A percentile compares a stretch with the other conserved stretches of the same genome.
Evolutionary conservation across 2,113 vertebrate genomes (phyloP).

Genomic region (Saccopteryx leptura): DNA sequence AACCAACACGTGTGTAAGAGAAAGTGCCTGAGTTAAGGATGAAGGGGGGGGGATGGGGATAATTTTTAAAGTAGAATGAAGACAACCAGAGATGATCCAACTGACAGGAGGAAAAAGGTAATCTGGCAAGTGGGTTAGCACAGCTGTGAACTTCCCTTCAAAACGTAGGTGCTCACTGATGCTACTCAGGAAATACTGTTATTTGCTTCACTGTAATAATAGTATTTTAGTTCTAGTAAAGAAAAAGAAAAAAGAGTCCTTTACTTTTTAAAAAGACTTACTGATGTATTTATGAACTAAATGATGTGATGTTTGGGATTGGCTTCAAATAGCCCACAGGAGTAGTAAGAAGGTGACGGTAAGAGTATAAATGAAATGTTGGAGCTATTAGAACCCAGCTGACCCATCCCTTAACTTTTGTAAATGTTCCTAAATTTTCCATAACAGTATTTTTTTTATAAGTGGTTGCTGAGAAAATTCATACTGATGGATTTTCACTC

Average conservation of each 20-base stretch:
- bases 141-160: neutral
- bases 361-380: neutral
- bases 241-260: neutral
- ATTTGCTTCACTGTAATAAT: neutral
- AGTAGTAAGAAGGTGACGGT: neutral
- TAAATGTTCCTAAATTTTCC: neutral
- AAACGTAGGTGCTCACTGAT: neutral
- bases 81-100: neutral
- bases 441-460: neutral
- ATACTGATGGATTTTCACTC: neutral
- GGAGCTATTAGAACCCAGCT: neutral
- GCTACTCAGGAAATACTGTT: neutral
- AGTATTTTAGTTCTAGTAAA: neutral
- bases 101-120: neutral
- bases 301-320: neutral
- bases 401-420: neutral
- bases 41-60: neutral
- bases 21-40: neutral
- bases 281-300: neutral
- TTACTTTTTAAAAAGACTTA: conserved; percentile 19
- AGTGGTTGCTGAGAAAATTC: neutral
- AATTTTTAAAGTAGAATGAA: neutral
- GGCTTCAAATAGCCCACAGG: conserved; percentile 21
- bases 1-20: neutral
- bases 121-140: neutral